Percentiles rank a stretch among this genome's conserved stretches.
Conservation (phyloP, 2,113 vertebrate genomes). For the Crotalus horridus region DNA sequence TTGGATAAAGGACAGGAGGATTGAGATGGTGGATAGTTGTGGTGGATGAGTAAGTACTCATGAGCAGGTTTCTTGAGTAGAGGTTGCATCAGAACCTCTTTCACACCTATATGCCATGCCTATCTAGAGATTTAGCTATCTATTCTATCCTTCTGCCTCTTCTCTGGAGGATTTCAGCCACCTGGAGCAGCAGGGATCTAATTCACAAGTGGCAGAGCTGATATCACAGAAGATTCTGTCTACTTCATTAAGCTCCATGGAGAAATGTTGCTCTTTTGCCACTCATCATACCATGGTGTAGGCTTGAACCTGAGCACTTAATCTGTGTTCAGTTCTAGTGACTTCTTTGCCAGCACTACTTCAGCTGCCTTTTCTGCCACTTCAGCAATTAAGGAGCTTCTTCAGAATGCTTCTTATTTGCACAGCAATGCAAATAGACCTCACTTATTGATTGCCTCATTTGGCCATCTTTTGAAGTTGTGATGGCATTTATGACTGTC, state of each 20-base stretch:
- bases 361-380: background rate
- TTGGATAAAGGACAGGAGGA: background rate
- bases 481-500: background rate
- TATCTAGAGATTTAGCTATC: background rate
- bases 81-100: background rate
- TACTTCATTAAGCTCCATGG: background rate
- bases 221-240: background rate
- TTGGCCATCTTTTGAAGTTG: background rate
- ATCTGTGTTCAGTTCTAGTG: background rate
- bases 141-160: background rate
- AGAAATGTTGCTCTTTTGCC: background rate
- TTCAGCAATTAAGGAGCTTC: background rate
- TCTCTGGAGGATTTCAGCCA: background rate
- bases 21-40: background rate
- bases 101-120: background rate
- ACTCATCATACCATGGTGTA: background rate
- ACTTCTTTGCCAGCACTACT: background rate
- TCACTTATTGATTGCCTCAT: background rate
- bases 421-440: background rate
- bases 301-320: background rate
- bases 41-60: background rate
- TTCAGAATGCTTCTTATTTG: background rate
- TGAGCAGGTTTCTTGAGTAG: background rate
- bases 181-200: background rate
- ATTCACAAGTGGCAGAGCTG: background rate